Base-by-base conservation (phyloP, 2,797 vertebrate genomes). In the Characodon lateralis region DNA sequence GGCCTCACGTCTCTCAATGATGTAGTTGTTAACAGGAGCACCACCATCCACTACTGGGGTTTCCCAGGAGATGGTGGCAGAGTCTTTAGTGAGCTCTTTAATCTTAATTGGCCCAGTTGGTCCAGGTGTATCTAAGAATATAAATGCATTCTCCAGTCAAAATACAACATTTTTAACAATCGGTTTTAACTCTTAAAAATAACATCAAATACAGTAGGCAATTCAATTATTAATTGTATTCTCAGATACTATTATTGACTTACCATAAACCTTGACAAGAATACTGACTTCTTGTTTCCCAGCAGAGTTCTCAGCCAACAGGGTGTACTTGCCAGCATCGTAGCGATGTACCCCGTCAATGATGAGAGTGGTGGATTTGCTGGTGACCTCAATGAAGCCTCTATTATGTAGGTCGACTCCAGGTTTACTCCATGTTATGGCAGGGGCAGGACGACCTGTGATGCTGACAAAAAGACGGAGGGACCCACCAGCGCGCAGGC, bases 261-360 rank as follows among this genome's bases (percentile, higher is more conserved):
- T 94, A 99, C 98, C 98, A 41, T 97, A 99, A 59, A 99, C 96
- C 95, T 99, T 99, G 69, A 99, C 98, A 87, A 98, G 94, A 83
- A 99, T 94, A 79, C 95, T 88, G 96, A 97, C 93, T 97, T 99
- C 95, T 96, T 98, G 93, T 96, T 99, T 99, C 74, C 98, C 98
- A 50, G 97, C 97, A 84, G 96, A 96, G 92, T 99, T 99, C 91
- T 99, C 97, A 2, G 97, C 98, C 78, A 97, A 96, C 86, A 99
- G 89, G 0, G 97, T 92, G 71, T 99, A 99, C 93, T 99, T 99
- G 80, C 98, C 98, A 83, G 98, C 98, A 0, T 99, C 98, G 0
- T 99, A 99, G 65, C 98, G 97, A 88, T 99, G 97, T 39, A 99
- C 98, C 93, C 98, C 98, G 84, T 99, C 98, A 77, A 99, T 96